Conservation (phyloP, 2,888 invertebrate species). For the Eueremaeus valkanovi region DNA sequence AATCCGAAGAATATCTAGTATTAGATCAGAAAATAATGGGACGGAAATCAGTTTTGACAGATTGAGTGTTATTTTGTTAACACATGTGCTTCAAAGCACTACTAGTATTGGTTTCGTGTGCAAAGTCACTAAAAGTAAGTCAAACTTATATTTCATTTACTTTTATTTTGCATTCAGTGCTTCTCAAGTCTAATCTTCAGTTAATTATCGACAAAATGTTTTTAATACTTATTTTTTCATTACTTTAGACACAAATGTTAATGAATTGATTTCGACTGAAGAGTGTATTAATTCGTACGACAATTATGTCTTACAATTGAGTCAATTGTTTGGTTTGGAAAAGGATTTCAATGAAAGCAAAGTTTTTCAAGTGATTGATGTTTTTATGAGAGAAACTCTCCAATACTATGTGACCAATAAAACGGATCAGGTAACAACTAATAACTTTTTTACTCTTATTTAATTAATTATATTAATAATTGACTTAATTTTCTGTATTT, state of each 20-base stretch:
- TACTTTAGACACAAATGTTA: not conserved
- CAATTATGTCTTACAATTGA: not conserved
- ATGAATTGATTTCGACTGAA: not conserved
- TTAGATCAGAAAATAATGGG: not conserved
- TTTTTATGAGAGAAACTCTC: constrained; percentile 3
- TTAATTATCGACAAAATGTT: too few relatives aligned
- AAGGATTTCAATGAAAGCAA: not conserved
- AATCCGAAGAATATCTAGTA: not conserved
- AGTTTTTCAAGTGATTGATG: not conserved
- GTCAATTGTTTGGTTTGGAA: not conserved
- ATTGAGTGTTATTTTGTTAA: constrained; percentile 32
- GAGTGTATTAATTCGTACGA: not conserved
- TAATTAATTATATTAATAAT: too few relatives aligned
- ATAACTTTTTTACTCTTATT: too few relatives aligned
- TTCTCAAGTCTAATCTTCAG: too few relatives aligned
- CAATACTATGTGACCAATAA: constrained; percentile 22
- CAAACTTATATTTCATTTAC: constrained; percentile 2
- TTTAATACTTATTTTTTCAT: too few relatives aligned
- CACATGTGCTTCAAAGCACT: constrained; percentile 34
- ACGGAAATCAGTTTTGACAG: constrained; percentile 25
- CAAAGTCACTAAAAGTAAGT: constrained; percentile 20
- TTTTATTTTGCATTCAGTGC: not conserved
- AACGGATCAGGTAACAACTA: not conserved
- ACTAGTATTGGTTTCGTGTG: constrained; percentile 29
- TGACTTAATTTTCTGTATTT: too few relatives aligned